Percentiles rank a stretch among this genome's conserved stretches.
phyloP scores from a whole-genome alignment of 2,888 invertebrate genomes.

The Caenorhabditis sp. region DNA sequence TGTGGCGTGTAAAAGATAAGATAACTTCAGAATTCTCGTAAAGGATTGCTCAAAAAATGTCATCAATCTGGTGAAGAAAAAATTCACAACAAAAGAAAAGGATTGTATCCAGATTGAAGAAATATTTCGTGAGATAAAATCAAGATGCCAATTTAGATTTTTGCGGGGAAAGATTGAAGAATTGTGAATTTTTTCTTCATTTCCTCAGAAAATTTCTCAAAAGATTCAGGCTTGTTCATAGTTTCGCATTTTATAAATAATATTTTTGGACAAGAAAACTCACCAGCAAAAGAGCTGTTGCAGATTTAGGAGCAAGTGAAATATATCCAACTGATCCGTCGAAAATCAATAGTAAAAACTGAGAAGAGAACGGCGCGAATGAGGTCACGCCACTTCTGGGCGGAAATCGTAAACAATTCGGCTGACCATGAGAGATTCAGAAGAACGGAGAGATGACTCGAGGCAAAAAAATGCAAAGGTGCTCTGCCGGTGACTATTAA shows the following conservation, averaged over 20 bases:
- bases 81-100: too few species aligned
- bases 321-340: slow-evolving; percentile 17
- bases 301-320: background rate
- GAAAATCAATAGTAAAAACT: slow-evolving; percentile 30
- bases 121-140: too few species aligned
- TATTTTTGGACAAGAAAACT: background rate
- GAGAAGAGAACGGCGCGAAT: slow-evolving; percentile 40
- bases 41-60: too few species aligned
- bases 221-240: background rate
- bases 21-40: too few species aligned
- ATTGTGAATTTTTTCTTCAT: too few species aligned
- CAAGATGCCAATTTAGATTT: too few species aligned
- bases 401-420: slow-evolving; percentile 48
- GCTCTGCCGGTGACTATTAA: slow-evolving; percentile 45
- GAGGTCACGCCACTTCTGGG: slow-evolving; percentile 45
- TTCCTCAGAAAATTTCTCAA: too few species aligned
- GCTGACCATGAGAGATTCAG: background rate
- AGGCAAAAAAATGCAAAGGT: slow-evolving; percentile 38
- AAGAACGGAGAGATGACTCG: background rate
- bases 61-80: too few species aligned
- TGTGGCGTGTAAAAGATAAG: too few species aligned
- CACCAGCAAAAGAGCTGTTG: slow-evolving; percentile 8
- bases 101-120: too few species aligned
- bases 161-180: too few species aligned
- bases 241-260: background rate